Evolutionary conservation across 2,797 vertebrate species (phyloP).

Genomic region (Poecilia velifera): DNA sequence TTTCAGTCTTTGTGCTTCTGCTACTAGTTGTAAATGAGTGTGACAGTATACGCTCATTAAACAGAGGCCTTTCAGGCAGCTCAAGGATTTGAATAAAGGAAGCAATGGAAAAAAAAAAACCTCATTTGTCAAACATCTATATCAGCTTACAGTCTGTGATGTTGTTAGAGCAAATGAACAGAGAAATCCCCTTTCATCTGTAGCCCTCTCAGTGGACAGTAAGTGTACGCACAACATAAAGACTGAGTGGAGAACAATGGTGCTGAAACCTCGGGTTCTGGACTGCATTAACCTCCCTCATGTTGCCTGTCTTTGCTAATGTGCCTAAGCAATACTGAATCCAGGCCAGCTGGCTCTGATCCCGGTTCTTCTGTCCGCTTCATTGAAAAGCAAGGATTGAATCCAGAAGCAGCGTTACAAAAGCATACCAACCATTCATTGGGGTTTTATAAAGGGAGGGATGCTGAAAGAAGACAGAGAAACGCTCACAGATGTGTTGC

Average conservation of each 20-base stretch:
- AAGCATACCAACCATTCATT: slow-evolving; percentile 42
- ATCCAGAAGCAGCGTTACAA: slow-evolving; percentile 55
- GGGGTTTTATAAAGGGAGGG: slow-evolving; percentile 22
- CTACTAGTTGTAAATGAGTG: neutral
- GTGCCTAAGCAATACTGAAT: slow-evolving; percentile 50
- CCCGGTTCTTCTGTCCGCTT: slow-evolving; percentile 69
- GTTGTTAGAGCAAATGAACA: slow-evolving; percentile 37
- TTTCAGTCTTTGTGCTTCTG: neutral
- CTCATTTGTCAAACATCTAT: slow-evolving; percentile 33
- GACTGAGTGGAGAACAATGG: slow-evolving; percentile 53
- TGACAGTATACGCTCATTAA: slow-evolving; percentile 6
- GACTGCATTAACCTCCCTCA: slow-evolving; percentile 56
- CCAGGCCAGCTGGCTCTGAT: slow-evolving; percentile 68
- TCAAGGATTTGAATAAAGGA: slow-evolving; percentile 18
- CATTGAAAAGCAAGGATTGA: slow-evolving; percentile 51
- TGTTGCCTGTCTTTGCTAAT: slow-evolving; percentile 50
- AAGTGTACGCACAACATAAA: slow-evolving; percentile 42
- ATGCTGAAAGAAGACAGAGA: slow-evolving; percentile 33
- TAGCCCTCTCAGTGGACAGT: slow-evolving; percentile 5
- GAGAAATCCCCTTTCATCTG: slow-evolving; percentile 18
- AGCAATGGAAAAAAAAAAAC: neutral
- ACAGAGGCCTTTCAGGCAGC: neutral
- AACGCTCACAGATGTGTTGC: neutral
- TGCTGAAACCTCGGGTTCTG: slow-evolving; percentile 55
- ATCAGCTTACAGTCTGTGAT: slow-evolving; percentile 5